A percentile compares a stretch with the other conserved stretches of the same genome.
These are phyloP conservation scores for Pterophyllum scalare DNA, from an alignment of 2,113 vertebrate genomes.

Conservation along the genomic window DNA sequence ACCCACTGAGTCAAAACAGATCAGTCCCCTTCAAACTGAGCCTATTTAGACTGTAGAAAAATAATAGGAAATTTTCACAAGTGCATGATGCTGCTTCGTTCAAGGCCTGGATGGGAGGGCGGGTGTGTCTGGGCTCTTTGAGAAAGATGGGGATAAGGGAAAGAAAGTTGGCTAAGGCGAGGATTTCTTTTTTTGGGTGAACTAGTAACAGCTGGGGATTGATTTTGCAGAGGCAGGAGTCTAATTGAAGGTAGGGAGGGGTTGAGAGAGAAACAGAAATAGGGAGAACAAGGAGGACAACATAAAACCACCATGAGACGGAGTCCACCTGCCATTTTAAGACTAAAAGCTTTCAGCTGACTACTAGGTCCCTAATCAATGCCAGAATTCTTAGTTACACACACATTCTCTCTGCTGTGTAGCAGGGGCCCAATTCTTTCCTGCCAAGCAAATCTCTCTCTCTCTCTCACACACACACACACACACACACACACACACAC, in stretches of 20 bases:
- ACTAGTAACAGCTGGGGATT: conserved; percentile 51
- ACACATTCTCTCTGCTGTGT: conserved; percentile 36
- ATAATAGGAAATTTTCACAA: conserved; percentile 48
- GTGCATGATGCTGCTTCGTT: conserved; percentile 12
- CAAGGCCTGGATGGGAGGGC: background rate
- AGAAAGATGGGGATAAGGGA: background rate
- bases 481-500: conserved; percentile 24
- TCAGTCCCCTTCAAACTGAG: conserved; percentile 51
- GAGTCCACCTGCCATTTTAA: conserved; percentile 73
- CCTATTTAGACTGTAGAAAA: conserved; percentile 42
- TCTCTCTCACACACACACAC: conserved; percentile 23
- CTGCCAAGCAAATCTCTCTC: conserved; percentile 39
- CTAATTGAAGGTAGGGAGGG: conserved; percentile 52
- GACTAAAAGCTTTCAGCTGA: conserved; percentile 63
- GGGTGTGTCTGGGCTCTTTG: conserved; percentile 15
- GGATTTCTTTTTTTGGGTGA: conserved; percentile 6
- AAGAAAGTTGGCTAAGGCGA: background rate
- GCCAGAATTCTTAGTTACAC: conserved; percentile 53
- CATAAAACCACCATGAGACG: conserved; percentile 41
- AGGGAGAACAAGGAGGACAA: conserved; percentile 18
- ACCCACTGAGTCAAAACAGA: conserved; percentile 59
- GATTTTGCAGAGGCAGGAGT: conserved; percentile 61
- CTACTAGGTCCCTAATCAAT: conserved; percentile 67
- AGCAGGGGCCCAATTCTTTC: conserved; percentile 44
- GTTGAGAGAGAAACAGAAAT: conserved; percentile 19